Base-by-base conservation (phyloP, 2,797 vertebrate genomes). In the Clamator glandarius region DNA sequence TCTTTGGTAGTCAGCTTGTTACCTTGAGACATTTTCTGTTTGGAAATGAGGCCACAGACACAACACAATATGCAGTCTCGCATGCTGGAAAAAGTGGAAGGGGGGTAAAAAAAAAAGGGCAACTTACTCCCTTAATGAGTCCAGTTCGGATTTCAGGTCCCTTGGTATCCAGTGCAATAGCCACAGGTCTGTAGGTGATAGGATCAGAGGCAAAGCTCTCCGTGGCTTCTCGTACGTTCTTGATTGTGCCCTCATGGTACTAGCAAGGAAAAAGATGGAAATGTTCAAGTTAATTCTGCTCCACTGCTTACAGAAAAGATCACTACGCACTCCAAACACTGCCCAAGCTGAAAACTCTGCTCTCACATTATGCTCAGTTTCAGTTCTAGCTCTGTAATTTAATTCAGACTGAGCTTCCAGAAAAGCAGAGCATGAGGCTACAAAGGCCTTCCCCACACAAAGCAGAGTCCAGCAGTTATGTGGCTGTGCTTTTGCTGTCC, bases 91-190 rank as follows among this genome's bases (percentile, higher is more conserved):
- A 50, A 33, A 20, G 10, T 0, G 7, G 4, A 9, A 41, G 13
- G 5, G 2, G 13, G 6, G 2, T 2, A 9, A 23, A 39, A 39
- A 36, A 12, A 31, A 25, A 17, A 39, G 4, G 4, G 5, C 9
- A 73, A 98, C 99, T 99, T 96, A 99, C 99, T 70, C 99, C 99
- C 94, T 99, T 99, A 97, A 99, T 99, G 64, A 99, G 99, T 93
- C 99, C 99, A 24, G 99, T 99, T 95, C 99, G 98, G 97, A 99
- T 99, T 98, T 99, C 99, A 69, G 99, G 99, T 97, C 99, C 99
- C 97, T 99, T 99, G 50, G 99, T 99, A 97, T 99, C 99, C 97
- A 99, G 97, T 91, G 99, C 99, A 84, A 99, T 98, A 87, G 99
- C 99, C 82, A 99, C 97, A 13, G 99, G 99, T 97, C 98, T 98